phyloP scores from a whole-genome alignment of 2,797 vertebrate genomes.

The Okamejei kenojei region DNA sequence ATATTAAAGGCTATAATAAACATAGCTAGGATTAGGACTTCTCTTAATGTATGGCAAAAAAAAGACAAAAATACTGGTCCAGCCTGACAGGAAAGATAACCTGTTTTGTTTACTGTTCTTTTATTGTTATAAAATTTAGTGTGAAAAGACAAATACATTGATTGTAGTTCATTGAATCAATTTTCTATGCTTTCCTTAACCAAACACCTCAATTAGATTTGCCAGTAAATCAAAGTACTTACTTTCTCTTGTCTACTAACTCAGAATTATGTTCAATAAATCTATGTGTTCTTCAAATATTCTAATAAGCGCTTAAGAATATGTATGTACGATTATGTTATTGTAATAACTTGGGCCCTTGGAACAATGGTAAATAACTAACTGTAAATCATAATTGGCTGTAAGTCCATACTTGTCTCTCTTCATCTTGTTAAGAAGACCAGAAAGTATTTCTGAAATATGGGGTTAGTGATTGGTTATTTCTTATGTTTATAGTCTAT shows the following conservation, averaged over 20 bases:
- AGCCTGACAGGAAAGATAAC: not conserved
- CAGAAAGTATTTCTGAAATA: not conserved
- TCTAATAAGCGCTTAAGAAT: not conserved
- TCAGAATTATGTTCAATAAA: not conserved
- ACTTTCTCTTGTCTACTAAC: not conserved
- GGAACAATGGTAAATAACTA: not conserved
- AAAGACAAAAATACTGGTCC: not conserved
- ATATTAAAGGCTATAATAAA: not conserved
- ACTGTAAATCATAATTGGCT: slow-evolving; percentile 6
- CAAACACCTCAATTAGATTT: not conserved
- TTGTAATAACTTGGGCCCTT: not conserved
- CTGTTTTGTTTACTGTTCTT: not conserved
- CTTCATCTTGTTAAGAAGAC: not conserved
- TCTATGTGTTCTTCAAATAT: not conserved
- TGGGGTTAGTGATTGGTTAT: not conserved
- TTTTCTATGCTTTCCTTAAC: not conserved
- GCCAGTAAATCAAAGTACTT: not conserved
- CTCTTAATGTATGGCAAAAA: not conserved
- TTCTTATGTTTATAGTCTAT: not conserved
- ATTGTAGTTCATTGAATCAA: not conserved
- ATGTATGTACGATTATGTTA: not conserved
- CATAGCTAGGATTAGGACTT: not conserved
- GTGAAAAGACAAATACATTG: not conserved
- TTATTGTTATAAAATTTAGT: not conserved
- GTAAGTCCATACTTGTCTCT: not conserved